These are phyloP conservation scores for Drosophila atroscutellata DNA, from an alignment of 2,888 invertebrate species.

Conservation along the genomic window DNA sequence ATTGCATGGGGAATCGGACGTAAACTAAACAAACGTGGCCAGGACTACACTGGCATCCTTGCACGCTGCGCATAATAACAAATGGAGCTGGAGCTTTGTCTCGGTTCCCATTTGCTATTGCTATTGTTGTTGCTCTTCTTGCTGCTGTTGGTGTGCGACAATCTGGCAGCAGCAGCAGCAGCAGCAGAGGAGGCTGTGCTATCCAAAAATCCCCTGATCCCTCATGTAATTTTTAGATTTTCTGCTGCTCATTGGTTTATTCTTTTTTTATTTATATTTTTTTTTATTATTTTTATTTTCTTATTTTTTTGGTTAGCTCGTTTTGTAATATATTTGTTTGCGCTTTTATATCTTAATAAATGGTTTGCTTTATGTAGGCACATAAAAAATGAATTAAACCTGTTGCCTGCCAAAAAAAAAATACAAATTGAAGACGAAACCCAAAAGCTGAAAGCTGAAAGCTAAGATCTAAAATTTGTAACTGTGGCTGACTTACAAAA, in stretches of 20 bases:
- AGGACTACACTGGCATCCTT: slow-evolving; percentile 43
- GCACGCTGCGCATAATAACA: slow-evolving; percentile 66
- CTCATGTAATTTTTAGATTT: slow-evolving; percentile 84
- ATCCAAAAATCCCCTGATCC: slow-evolving; percentile 81
- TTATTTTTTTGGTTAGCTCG: background rate
- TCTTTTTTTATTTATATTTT: background rate
- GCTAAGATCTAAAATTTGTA: slow-evolving; percentile 15
- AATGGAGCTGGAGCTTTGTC: slow-evolving; percentile 60
- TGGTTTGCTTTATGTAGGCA: slow-evolving; percentile 50
- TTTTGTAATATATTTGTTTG: slow-evolving; percentile 20
- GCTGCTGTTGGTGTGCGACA: slow-evolving; percentile 50
- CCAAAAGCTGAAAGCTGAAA: slow-evolving; percentile 9
- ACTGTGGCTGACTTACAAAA: slow-evolving; percentile 37
- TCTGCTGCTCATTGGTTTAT: slow-evolving; percentile 61
- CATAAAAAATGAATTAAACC: slow-evolving; percentile 71
- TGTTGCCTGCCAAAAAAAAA: slow-evolving; percentile 57
- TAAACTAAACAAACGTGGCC: slow-evolving; percentile 77
- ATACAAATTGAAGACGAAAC: slow-evolving; percentile 46
- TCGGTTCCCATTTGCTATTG: slow-evolving; percentile 38
- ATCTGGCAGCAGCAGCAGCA: slow-evolving; percentile 24
- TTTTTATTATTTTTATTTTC: background rate
- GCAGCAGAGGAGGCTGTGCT: slow-evolving; percentile 42
- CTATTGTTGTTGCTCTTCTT: slow-evolving; percentile 28
- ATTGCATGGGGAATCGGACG: slow-evolving; percentile 82
- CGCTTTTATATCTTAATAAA: slow-evolving; percentile 52